A percentile compares a stretch with the other conserved stretches of the same genome.
These are phyloP conservation scores for Eudyptes chrysolophus DNA, from an alignment of 2,113 vertebrate species.

Conservation along the genomic window DNA sequence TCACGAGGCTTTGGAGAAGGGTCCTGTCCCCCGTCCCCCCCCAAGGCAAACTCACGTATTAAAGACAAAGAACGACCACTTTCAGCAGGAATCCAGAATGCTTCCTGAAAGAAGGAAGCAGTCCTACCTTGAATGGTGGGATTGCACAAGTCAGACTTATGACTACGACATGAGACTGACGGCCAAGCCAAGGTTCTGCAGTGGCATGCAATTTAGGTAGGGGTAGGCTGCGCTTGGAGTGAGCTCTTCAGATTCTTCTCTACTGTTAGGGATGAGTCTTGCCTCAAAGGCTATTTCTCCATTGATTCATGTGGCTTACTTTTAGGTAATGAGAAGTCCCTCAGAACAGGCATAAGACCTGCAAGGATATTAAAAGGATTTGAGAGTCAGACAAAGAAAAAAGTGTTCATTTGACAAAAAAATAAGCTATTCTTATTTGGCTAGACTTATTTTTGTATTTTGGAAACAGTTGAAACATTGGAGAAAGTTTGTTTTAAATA, in stretches of 20 bases:
- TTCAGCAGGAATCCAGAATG: neutral
- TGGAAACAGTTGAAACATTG: neutral
- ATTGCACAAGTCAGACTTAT: neutral
- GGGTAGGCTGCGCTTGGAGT: neutral
- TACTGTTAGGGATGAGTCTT: neutral
- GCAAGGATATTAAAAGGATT: neutral
- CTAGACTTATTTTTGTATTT: neutral
- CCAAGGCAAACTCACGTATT: neutral
- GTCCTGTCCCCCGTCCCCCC: neutral
- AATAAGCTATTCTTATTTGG: neutral
- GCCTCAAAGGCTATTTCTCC: neutral
- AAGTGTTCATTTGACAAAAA: neutral
- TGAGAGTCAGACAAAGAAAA: neutral
- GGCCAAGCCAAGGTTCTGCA: neutral
- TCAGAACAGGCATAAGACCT: neutral
- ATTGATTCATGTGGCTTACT: neutral
- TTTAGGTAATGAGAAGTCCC: neutral
- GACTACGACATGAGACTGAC: fast-evolving
- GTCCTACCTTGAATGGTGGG: neutral
- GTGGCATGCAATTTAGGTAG: neutral
- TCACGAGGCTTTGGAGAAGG: neutral
- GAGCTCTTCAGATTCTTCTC: neutral
- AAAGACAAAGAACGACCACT: neutral
- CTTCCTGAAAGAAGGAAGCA: neutral
- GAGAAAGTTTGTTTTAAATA: neutral